Evolutionary conservation across 1,140 invertebrate species (phyloP), one percentile per base, ranked within the genome.

Genomic region (Sipha flava): DNA sequence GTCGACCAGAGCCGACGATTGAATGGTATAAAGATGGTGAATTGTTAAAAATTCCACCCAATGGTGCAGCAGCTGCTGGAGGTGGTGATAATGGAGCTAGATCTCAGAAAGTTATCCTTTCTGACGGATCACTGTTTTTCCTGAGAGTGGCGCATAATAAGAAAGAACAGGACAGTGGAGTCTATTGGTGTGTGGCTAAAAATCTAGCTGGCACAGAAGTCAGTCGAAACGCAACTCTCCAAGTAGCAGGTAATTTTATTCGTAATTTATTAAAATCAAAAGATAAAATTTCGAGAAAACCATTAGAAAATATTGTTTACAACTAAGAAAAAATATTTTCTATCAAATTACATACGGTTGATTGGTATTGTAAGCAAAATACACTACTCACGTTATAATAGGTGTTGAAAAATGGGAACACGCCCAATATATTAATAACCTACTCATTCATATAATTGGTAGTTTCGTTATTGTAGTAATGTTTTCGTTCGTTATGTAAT

Each of bases 1-100:
- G 96, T 49, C 91, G 94, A 84, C 96, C 97, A 1, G 95, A 97
- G 84, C 96, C 96, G 6, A 91, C 89, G n/a, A 89, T 98, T 29
- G 89, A 91, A 81, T 98, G 96, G 95, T 91, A 92, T 83, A 96
- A 94, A 87, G 93, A 96, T 84, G 92, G 91, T 12, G 89, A 92
- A 81, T 86, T 85, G 7, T 85, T 94, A 81, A 90, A 91, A 82
- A 88, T 92, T 81, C 89, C 83, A 12, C 72, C 79, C 4, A 81
- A 81, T 6, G 82, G 82, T 2, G 62, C 68, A 6, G 73, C 73
- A 6, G 73, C 52, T 14, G 49, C 52, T 2, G 73, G 43, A n/a
- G 16, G 73, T 29, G 52, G 52, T 16, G 73, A 77, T 6, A 77
- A 31, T 21, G 73, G 73, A 16, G 21, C 73, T 7, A 80, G 81